A percentile compares a stretch with the other conserved stretches of the same genome.
Evolutionary conservation across 2,888 invertebrate genomes (phyloP).

Genomic region (Nezara viridula): DNA sequence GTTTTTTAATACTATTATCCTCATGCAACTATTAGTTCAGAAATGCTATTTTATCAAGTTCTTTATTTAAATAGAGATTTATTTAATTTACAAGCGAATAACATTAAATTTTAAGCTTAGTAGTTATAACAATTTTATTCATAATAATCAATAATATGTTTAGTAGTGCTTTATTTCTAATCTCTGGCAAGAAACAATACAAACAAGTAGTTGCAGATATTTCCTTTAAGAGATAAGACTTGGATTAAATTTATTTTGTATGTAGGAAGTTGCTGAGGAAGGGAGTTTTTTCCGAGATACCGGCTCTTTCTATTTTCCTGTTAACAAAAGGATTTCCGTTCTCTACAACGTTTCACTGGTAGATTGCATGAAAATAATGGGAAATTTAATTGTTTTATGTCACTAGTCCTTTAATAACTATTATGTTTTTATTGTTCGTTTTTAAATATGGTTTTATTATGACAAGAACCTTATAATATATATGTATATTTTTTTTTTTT

Average conservation of each 20-base stretch:
- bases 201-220: not conserved
- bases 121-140: not conserved
- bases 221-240: not conserved
- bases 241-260: constrained; percentile 56
- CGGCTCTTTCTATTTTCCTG: constrained; percentile 68
- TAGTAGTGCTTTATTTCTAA: not conserved
- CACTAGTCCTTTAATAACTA: not conserved
- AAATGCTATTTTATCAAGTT: too few species aligned
- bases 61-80: too few species aligned
- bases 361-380: constrained; percentile 60
- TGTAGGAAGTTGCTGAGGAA: constrained; percentile 68
- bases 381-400: not conserved
- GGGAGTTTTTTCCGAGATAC: constrained; percentile 67
- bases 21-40: too few species aligned
- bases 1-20: too few species aligned
- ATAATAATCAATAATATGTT: not conserved
- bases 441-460: not conserved
- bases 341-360: constrained; percentile 68
- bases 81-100: too few species aligned
- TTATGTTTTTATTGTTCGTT: not conserved
- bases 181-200: not conserved
- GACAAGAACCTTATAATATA: not conserved
- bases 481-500: not conserved
- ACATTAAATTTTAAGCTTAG: too few species aligned
- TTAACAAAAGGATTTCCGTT: constrained; percentile 67